Evolutionary conservation across 2,888 invertebrate genomes (phyloP), one percentile per base, ranked within the genome.

Genomic region (Oscheius onirici): DNA sequence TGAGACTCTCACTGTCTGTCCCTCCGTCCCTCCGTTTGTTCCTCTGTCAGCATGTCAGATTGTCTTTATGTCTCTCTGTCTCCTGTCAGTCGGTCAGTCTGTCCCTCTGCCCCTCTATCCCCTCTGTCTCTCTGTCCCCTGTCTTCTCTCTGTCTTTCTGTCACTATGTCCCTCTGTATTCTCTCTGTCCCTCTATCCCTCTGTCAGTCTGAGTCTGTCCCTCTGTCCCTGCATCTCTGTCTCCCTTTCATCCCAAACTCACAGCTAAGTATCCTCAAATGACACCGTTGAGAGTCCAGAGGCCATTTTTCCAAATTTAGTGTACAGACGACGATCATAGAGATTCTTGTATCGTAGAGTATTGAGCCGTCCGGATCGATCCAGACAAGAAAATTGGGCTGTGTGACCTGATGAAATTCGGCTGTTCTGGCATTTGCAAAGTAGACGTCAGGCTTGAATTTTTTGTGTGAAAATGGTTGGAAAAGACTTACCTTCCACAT

Each of bases 341-440:
- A 78, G 3, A 83, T 78, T 3, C 79, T 63, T 6, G 80, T 83
- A 65, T 87, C 87, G 67, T 87, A 87, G 40, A 84, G 83, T 61
- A 87, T 84, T 3, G 84, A 85, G 24, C 87, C 87, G 73, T 87
- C 85, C 41, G 85, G 81, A 61, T 84, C 85, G 52, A 87, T 83
- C 87, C 87, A 88, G 3, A 87, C 82, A 15, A 88, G 76, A 73
- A 88, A 87, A 71, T 87, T 87, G 3, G 87, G 87, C 65, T 83
- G 82, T 2, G 87, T 87, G 20, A 87, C 87, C 73, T 83, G 76
- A 74, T 87, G 87, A 67, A 88, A 87, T 52, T 81, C 78, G n/a
- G 87, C 82, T 10, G 78, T 82, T 46, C 86, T 72, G 2, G 87
- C 87, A 70, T 87, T 87, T 17, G 87, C 87, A 73, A 87, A 87